Evolutionary conservation across 2,888 invertebrate genomes (phyloP), one percentile per base, ranked within the genome.

Genomic region (Omphaloscelis lunosa): DNA sequence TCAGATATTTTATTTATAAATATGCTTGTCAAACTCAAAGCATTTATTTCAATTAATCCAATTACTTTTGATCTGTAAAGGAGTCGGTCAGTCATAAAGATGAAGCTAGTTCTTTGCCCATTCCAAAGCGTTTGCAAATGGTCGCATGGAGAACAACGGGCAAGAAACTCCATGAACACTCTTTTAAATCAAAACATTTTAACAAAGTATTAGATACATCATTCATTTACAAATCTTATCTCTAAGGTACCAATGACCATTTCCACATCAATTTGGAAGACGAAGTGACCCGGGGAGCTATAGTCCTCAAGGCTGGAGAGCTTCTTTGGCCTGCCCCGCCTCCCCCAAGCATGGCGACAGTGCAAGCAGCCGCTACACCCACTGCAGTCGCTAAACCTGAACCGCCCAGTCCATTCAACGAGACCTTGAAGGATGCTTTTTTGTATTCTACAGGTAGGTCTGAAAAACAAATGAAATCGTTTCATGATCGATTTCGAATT

Each of bases 241-340:
- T 72, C 59, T n/a, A 53, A 98, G 98, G 98, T 53, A 97, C 97
- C 79, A 97, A 98, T 85, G 98, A 98, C 87, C 98, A 98, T 92
- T 99, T 98, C 95, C 93, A 98, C 93, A 97, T 99, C 77, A 98
- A 98, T 94, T 93, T 99, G 79, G 97, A 98, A 86, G 99, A 99
- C 94, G 99, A 99, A 93, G 99, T 99, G 70, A 98, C 98, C 0
- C 97, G 99, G 39, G 99, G 99, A 0, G 98, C 98, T 68, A 98
- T 99, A 83, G 97, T 99, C 63, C 95, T 98, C 62, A 97, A 98
- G 81, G 97, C 98, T 75, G 99, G 99, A 0, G 95, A 97, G 89
- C 92, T 98, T 73, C 94, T 98, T 92, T 99, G 98, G 98, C 99
- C 98, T 39, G 97, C 98, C 75, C 98, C 98, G 80, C 97, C 97